Percentiles rank a stretch among this genome's conserved stretches.
These are phyloP conservation scores for Cladorhizidae sp. DNA, from an alignment of 37 sponge, comb jelly and placozoan species.

Conservation along the genomic window DNA sequence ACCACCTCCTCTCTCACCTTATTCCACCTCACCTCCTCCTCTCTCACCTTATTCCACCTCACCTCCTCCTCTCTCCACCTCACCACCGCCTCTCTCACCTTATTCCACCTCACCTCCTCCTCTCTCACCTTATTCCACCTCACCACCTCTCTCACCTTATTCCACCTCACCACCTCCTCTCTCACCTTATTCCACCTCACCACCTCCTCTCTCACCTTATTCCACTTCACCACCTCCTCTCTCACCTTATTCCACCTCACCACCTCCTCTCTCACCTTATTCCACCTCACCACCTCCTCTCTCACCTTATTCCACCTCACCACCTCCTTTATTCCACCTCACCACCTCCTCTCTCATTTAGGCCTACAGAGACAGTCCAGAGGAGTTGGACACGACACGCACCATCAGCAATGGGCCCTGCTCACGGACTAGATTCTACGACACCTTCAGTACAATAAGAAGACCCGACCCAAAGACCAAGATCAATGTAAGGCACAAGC, in stretches of 20 bases:
- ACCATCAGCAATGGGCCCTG: slow-evolving; percentile 3
- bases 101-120: background rate
- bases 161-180: too few species aligned
- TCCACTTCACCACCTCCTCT: too few species aligned
- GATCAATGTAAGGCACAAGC: slow-evolving; percentile 20
- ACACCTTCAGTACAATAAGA: background rate
- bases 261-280: too few species aligned
- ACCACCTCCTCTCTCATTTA: background rate
- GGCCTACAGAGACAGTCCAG: slow-evolving; percentile 9
- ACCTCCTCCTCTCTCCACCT: background rate
- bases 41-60: background rate
- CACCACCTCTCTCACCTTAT: background rate
- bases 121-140: background rate
- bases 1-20: too few species aligned
- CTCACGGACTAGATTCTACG: slow-evolving; percentile 31
- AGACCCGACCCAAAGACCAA: slow-evolving; percentile 11
- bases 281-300: too few species aligned
- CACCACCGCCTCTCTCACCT: background rate
- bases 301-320: too few species aligned
- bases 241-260: background rate
- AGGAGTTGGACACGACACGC: background rate
- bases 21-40: too few species aligned
- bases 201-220: background rate
- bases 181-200: background rate
- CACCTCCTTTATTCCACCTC: background rate